Conservation (phyloP, 1,140 invertebrate species). For the Stegodyphus mimosarum region DNA sequence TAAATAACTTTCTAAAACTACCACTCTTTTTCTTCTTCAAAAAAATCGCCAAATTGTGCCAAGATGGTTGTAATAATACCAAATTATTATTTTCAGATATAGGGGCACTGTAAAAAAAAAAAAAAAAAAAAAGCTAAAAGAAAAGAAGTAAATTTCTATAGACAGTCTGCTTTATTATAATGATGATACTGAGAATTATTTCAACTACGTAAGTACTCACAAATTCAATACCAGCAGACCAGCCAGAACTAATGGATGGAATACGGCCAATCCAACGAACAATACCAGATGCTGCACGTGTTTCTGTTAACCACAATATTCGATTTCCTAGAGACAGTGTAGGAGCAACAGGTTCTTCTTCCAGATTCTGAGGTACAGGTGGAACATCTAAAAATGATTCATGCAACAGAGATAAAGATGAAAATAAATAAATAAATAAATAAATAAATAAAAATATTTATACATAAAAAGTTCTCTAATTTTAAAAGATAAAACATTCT, state of each 20-base stretch:
- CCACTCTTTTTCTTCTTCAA: too few relatives aligned
- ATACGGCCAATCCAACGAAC: constrained; percentile 73
- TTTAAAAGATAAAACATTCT: too few relatives aligned
- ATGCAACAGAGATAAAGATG: background rate
- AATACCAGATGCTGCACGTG: constrained; percentile 69
- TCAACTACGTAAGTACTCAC: constrained; percentile 67
- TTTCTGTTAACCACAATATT: constrained; percentile 72
- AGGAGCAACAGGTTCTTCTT: constrained; percentile 61
- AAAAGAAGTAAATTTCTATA: too few relatives aligned
- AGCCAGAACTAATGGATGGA: constrained; percentile 68
- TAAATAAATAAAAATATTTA: background rate
- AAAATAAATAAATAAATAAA: background rate
- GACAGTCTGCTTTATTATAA: too few relatives aligned
- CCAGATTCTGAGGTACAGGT: background rate
- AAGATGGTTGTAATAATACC: too few relatives aligned
- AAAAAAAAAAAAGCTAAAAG: too few relatives aligned
- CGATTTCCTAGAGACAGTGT: constrained; percentile 70
- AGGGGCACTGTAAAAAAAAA: too few relatives aligned
- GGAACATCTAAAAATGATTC: constrained; percentile 29
- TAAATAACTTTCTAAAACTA: too few relatives aligned
- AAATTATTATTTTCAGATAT: too few relatives aligned
- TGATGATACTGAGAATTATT: too few relatives aligned
- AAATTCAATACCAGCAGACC: constrained; percentile 74
- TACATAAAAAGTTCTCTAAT: background rate
- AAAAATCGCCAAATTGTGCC: too few relatives aligned